Base-by-base conservation (phyloP, 2,797 vertebrate genomes). In the Aulostomus chinensis region DNA sequence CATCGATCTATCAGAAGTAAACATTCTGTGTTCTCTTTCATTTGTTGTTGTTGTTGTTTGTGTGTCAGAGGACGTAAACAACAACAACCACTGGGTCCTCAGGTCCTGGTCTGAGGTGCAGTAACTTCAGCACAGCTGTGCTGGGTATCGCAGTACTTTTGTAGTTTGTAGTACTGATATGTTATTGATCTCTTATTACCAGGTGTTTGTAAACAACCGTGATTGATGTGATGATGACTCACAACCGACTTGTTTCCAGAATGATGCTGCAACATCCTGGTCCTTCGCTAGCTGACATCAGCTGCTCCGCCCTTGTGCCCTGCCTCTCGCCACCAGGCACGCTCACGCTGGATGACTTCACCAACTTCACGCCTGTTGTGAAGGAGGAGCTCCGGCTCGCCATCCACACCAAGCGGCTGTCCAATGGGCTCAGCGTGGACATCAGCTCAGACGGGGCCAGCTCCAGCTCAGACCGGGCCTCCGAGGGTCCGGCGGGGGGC, bases 201-300 rank as follows among this genome's bases (percentile, higher is more conserved):
- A n/a, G n/a, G n/a, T n/a, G n/a, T n/a, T n/a, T n/a, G n/a, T n/a
- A n/a, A n/a, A n/a, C n/a, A n/a, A n/a, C n/a, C n/a, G n/a, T n/a
- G n/a, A n/a, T n/a, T n/a, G n/a, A n/a, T n/a, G n/a, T n/a, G n/a
- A n/a, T n/a, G n/a, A n/a, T n/a, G n/a, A n/a, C n/a, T n/a, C n/a
- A n/a, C n/a, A n/a, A n/a, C n/a, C n/a, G n/a, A n/a, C n/a, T 6
- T 12, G 33, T 58, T 15, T 62, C 25, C 70, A 90, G 91, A 89
- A 96, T 97, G 95, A 99, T 99, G 96, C 94, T 98, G 78, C 96
- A 98, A 81, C 92, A 96, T 86, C 64, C 93, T 15, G 94, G 93
- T 61, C 93, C 94, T 55, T 90, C 94, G 62, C 92, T 93, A 53
- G 93, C 94, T 4, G 96, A 98, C 86, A 93, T 97, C 92, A 97